A percentile compares a stretch with the other conserved stretches of the same genome.
Evolutionary conservation across 2,113 vertebrate genomes (phyloP).

Genomic region (Sylvia atricapilla): DNA sequence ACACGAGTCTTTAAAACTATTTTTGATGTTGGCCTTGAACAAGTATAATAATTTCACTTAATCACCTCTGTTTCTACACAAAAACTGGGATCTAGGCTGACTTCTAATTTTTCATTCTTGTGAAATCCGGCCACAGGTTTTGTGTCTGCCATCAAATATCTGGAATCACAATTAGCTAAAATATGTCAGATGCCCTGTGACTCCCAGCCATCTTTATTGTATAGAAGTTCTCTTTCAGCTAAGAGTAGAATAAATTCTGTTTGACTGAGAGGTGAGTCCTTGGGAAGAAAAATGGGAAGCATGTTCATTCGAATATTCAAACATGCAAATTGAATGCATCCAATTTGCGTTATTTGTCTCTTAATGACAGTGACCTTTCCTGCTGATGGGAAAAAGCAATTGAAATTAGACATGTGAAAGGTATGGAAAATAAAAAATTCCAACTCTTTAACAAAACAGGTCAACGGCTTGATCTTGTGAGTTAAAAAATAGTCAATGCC

Average conservation of each 20-base stretch:
- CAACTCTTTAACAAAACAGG: not conserved
- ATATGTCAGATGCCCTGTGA: slow-evolving; percentile 15
- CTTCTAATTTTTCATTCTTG: slow-evolving; percentile 45
- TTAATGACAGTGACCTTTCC: slow-evolving; percentile 37
- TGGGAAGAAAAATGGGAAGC: slow-evolving; percentile 32
- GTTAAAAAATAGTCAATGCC: not conserved
- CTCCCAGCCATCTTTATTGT: slow-evolving; percentile 36
- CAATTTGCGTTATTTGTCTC: slow-evolving; percentile 12
- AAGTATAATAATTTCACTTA: slow-evolving; percentile 57
- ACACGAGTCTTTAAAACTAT: slow-evolving; percentile 16
- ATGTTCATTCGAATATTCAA: not conserved
- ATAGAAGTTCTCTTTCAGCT: slow-evolving; percentile 5
- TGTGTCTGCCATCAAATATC: slow-evolving; percentile 30
- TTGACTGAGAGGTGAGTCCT: slow-evolving; percentile 17
- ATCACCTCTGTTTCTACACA: slow-evolving; percentile 46
- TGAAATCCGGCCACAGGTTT: slow-evolving; percentile 13
- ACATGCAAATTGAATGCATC: slow-evolving; percentile 30
- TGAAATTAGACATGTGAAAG: not conserved
- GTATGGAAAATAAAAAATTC: not conserved
- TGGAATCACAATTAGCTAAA: slow-evolving; percentile 27
- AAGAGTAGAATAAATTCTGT: slow-evolving; percentile 30
- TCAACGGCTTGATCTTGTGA: not conserved
- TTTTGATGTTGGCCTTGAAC: slow-evolving; percentile 52
- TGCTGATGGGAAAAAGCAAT: not conserved
- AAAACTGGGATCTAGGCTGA: slow-evolving; percentile 20